A percentile compares a stretch with the other conserved stretches of the same genome.
These are phyloP conservation scores for Psittacus erithacus DNA, from an alignment of 2,113 vertebrate species.

Conservation along the genomic window DNA sequence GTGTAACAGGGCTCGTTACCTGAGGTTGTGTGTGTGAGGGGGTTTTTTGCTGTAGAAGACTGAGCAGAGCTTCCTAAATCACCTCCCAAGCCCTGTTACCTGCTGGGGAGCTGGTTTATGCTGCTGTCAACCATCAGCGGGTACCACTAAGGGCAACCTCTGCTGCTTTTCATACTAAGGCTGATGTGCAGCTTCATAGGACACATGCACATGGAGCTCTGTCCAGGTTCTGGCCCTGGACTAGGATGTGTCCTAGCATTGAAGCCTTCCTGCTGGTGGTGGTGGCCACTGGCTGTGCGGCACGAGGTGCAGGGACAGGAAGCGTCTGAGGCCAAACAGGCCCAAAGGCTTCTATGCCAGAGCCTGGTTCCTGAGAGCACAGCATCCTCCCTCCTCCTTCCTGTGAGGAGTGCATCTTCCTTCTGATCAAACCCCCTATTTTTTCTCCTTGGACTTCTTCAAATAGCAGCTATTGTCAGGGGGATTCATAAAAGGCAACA, in stretches of 20 bases:
- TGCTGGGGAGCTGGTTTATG: neutral
- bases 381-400: neutral
- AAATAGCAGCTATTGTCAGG: neutral
- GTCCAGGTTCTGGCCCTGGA: neutral
- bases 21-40: fast-evolving
- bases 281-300: neutral
- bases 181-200: neutral
- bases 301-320: neutral
- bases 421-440: neutral
- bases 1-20: neutral
- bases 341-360: neutral
- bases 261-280: neutral
- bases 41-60: neutral
- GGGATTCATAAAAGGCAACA: neutral
- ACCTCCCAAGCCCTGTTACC: neutral
- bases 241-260: neutral
- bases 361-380: neutral
- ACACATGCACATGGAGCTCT: neutral
- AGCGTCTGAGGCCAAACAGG: neutral
- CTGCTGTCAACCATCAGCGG: neutral
- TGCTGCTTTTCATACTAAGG: neutral
- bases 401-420: neutral
- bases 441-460: neutral
- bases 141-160: neutral
- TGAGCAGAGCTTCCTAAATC: neutral